phyloP scores from a whole-genome alignment of 1,140 invertebrate species.

The Drosophila asahinai region DNA sequence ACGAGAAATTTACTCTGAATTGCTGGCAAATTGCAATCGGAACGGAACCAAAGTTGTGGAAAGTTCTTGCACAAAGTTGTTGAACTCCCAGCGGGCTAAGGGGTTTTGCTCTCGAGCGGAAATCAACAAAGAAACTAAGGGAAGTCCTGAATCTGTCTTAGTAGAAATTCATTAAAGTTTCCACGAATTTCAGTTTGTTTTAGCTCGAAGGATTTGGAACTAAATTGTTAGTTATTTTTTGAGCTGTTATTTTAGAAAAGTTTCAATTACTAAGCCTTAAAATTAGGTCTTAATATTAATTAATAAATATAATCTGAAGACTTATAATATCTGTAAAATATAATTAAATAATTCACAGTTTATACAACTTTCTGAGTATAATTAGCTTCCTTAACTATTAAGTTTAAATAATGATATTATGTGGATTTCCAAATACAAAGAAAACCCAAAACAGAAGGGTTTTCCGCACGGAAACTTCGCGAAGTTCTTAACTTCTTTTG shows the following conservation, averaged over 20 bases:
- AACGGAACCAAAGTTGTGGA: slow-evolving; percentile 25
- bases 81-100: slow-evolving; percentile 23
- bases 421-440: not conserved
- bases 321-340: not conserved
- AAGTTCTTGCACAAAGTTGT: slow-evolving; percentile 38
- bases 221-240: no score
- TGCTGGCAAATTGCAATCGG: slow-evolving; percentile 55
- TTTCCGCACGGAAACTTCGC: not conserved
- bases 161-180: slow-evolving; percentile 18
- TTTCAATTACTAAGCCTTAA: no score
- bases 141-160: not conserved
- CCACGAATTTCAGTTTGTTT: not conserved
- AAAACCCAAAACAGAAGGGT: no score
- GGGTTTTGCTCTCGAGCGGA: not conserved
- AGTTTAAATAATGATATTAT: no score
- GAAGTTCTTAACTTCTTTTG: slow-evolving; percentile 3
- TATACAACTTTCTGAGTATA: no score
- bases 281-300: not conserved
- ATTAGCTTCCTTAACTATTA: no score
- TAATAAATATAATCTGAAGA: not conserved
- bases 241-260: not conserved
- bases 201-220: not conserved
- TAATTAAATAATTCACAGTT: no score
- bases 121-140: slow-evolving; percentile 15
- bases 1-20: slow-evolving; percentile 24